Conservation (phyloP, 2,888 invertebrate genomes). For the Leptinotarsa rubiginosa region DNA sequence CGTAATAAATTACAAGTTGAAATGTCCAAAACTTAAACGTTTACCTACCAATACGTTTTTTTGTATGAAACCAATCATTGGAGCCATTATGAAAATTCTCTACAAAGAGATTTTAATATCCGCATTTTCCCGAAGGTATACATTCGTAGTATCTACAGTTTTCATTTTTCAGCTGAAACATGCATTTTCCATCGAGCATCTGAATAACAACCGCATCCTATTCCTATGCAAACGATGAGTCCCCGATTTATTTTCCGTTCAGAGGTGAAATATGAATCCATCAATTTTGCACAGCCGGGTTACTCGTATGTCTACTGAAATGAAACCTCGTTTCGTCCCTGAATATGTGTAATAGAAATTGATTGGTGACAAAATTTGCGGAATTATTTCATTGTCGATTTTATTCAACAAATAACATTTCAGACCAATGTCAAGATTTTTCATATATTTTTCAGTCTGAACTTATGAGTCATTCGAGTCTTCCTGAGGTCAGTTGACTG, state of each 20-base stretch:
- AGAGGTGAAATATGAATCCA: constrained; percentile 7
- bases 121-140: too few species aligned
- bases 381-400: not conserved
- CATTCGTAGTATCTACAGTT: not conserved
- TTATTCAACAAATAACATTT: not conserved
- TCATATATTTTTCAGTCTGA: too few species aligned
- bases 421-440: not conserved
- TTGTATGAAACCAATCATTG: too few species aligned
- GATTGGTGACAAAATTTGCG: not conserved
- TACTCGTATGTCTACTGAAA: not conserved
- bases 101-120: too few species aligned
- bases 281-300: not conserved
- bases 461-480: too few species aligned
- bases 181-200: constrained; percentile 6
- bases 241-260: constrained; percentile 4
- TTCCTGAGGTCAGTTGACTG: too few species aligned
- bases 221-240: constrained; percentile 9
- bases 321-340: not conserved
- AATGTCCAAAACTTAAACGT: too few species aligned
- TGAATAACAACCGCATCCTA: constrained; percentile 14
- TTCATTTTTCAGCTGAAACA: not conserved
- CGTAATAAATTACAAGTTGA: too few species aligned
- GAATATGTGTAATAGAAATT: not conserved
- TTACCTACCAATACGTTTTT: too few species aligned
- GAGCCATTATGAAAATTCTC: too few species aligned